Evolutionary conservation across 2,113 vertebrate genomes (phyloP).

Genomic region (Halcyon senegalensis): DNA sequence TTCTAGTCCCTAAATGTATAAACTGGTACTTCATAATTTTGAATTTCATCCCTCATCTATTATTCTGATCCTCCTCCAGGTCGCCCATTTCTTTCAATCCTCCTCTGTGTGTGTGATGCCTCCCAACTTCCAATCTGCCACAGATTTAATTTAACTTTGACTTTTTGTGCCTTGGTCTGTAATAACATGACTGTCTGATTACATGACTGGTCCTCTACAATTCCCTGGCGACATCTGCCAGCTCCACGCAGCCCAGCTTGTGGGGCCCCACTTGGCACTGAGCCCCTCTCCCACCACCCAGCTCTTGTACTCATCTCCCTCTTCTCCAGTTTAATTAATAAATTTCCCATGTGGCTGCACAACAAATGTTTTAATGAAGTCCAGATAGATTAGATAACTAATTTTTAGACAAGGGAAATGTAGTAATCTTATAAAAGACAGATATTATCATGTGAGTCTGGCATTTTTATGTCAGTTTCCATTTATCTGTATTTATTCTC

Average conservation of each 20-base stretch:
- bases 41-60: conserved; percentile 35
- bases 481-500: conserved; percentile 10
- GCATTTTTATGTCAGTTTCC: not conserved
- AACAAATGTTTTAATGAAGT: conserved; percentile 63
- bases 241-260: not conserved
- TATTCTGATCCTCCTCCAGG: conserved; percentile 47
- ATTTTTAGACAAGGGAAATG: conserved; percentile 66
- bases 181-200: conserved; percentile 60
- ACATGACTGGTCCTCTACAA: not conserved
- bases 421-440: conserved; percentile 45
- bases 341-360: conserved; percentile 57
- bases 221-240: not conserved
- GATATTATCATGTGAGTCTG: conserved; percentile 22
- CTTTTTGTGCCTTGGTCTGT: conserved; percentile 53
- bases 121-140: not conserved
- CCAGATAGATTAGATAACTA: conserved; percentile 53
- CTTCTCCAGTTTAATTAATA: conserved; percentile 64
- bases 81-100: conserved; percentile 16
- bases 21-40: not conserved
- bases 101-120: conserved; percentile 11
- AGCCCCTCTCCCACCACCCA: not conserved
- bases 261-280: not conserved
- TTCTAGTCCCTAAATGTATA: conserved; percentile 28
- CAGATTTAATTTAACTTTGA: conserved; percentile 64
- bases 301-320: conserved; percentile 34